Base-by-base conservation (phyloP, 2,888 invertebrate species). In the Lymantria monacha region DNA sequence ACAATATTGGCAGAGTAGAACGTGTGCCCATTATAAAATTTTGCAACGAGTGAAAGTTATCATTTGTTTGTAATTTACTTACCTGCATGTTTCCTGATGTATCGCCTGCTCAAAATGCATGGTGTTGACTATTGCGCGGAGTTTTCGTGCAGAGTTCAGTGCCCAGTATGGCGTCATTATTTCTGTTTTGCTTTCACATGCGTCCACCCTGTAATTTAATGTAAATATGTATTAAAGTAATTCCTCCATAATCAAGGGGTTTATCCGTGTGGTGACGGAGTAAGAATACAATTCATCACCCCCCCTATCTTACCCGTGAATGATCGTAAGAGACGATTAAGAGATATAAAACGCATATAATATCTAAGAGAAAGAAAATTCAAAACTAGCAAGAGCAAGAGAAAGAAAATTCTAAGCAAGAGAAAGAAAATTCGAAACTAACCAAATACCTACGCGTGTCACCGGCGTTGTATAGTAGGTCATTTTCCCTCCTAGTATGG, bases 121-220 rank as follows among this genome's bases (percentile, higher is more conserved):
- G 9, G 97, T 98, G 82, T 98, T 98, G 46, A 98, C 97, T 60
- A 98, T 96, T 31, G 97, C 97, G 48, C 97, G 93, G 51, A 97
- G 94, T 88, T 97, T 97, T 48, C 97, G 96, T 13, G 97, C 97
- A 0, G 97, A 97, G 84, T 97, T 98, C 13, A 97, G 95, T 7
- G 97, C 97, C 97, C 97, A 98, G 77, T 97, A 98, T 0, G 98
- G 98, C 3, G 97, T 98, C 55, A 97, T 95, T 70, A 98, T 97
- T 85, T 98, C 97, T 42, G 97, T 94, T 81, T 97, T 97, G 53
- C 97, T 97, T 78, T 97, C 97, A 74, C 98, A 98, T 0, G 97
- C 95, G 81, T 98, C 97, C 56, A 97, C 90, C 79, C 96, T 96
- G 83, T 43, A 87, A 85, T 33, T 40, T 51, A 38, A 40, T 53